Percentiles rank a stretch among this genome's conserved stretches.
These are phyloP conservation scores for Tipula helvola DNA, from an alignment of 2,888 invertebrate genomes.

Conservation along the genomic window DNA sequence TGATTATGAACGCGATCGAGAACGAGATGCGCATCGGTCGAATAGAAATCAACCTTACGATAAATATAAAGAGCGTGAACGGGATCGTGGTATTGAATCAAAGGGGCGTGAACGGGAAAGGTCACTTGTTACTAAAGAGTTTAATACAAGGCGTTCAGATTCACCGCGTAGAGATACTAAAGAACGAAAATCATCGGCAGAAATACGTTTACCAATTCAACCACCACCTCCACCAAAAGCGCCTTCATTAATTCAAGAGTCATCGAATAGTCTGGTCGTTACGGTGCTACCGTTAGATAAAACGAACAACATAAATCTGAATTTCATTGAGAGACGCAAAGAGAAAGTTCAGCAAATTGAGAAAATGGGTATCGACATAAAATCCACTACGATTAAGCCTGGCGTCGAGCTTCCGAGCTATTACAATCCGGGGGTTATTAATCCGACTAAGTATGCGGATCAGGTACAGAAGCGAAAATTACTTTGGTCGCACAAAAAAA, in stretches of 20 bases:
- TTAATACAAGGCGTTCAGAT: background rate
- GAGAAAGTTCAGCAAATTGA: slow-evolving; percentile 37
- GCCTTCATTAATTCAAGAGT: slow-evolving; percentile 20
- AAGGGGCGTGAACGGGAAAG: background rate
- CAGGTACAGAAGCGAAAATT: slow-evolving; percentile 86
- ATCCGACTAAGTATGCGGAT: slow-evolving; percentile 70
- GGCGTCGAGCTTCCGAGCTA: slow-evolving; percentile 44
- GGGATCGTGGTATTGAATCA: slow-evolving; percentile 12
- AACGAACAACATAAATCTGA: slow-evolving; percentile 21
- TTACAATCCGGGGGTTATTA: slow-evolving; percentile 60
- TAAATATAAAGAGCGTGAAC: slow-evolving; percentile 18
- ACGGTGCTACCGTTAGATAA: slow-evolving; percentile 25
- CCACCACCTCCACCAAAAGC: slow-evolving; percentile 10
- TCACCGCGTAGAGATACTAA: slow-evolving; percentile 8
- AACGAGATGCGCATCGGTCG: background rate
- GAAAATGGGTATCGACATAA: slow-evolving; percentile 40
- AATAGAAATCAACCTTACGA: slow-evolving; percentile 17
- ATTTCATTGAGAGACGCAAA: slow-evolving; percentile 20
- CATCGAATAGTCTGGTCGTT: slow-evolving; percentile 22
- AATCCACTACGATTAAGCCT: slow-evolving; percentile 25
- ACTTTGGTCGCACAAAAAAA: slow-evolving; percentile 73
- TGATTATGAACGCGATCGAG: slow-evolving; percentile 25
- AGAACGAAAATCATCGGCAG: background rate
- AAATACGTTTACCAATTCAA: background rate
- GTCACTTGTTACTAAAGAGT: background rate